Percentiles rank a stretch among this genome's conserved stretches.
phyloP scores from a whole-genome alignment of 2,888 invertebrate genomes.

The Phortica magna region DNA sequence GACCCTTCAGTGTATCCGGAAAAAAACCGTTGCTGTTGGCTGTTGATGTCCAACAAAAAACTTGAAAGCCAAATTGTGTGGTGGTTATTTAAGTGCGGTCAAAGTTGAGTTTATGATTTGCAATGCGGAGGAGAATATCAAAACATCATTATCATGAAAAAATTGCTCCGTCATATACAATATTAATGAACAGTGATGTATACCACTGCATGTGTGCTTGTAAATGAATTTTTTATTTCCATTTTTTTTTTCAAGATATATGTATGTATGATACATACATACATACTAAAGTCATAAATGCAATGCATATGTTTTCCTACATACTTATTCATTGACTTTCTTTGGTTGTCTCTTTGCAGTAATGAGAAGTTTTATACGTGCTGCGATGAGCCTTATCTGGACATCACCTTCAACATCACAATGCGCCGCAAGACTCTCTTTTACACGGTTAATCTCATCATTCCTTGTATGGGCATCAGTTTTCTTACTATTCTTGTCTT shows the following conservation, averaged over 20 bases:
- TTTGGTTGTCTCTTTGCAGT: conserved; percentile 78
- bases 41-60: too few relatives aligned
- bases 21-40: too few relatives aligned
- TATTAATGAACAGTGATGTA: not conserved
- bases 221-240: not conserved
- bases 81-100: conserved; percentile 52
- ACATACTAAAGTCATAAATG: too few relatives aligned
- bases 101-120: conserved; percentile 64
- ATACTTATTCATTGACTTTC: conserved; percentile 18
- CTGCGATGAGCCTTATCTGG: conserved; percentile 97
- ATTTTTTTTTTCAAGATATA: not conserved
- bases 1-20: too few relatives aligned
- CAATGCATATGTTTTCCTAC: not conserved
- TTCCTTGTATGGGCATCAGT: conserved; percentile 98
- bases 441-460: conserved; percentile 97
- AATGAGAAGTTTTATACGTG: conserved; percentile 97
- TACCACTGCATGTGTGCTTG: not conserved
- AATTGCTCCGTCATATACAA: not conserved
- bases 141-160: not conserved
- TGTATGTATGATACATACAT: not conserved
- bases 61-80: too few relatives aligned
- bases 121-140: not conserved
- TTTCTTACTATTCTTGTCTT: conserved; percentile 98
- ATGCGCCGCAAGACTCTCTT: conserved; percentile 97
- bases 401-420: conserved; percentile 98